Evolutionary conservation across 2,888 invertebrate species (phyloP), one percentile per base, ranked within the genome.

Genomic region (Euzophera pinguis): DNA sequence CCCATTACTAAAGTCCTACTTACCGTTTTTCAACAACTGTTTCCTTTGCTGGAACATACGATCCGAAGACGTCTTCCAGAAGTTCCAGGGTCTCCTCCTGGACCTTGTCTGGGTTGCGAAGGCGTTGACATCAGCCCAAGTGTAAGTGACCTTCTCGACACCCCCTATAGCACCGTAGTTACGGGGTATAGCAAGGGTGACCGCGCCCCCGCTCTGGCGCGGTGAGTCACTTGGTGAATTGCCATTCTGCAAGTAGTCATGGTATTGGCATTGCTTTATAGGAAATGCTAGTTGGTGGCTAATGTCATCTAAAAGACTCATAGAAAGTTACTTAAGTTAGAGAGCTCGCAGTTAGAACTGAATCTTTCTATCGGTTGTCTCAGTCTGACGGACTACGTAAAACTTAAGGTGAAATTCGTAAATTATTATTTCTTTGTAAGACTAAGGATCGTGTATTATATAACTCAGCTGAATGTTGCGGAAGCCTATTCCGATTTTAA

Each of bases 91-190:
- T 51, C 72, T 81, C 69, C 73, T 86, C 64, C 83, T 86, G 62
- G 70, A 76, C 52, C 88, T 83, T 58, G 91, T 91, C 54, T 92
- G 92, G 9, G 92, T 92, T 8, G 93, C 92, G 67, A 94, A 95
- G 0, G 95, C 95, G 75, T 96, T 95, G 60, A 96, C 86, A 58
- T 94, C 94, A 47, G 93, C 93, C 96, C 96, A 96, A 3, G 95
- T 93, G 81, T 95, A 96, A 0, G 94, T 93, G 55, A 95, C 92
- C 61, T 87, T 87, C 63, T 90, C 89, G 1, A 71, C 62, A 1
- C 79, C 82, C 0, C 84, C 83, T 50, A 89, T 85, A 32, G 87
- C 72, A 0, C 89, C 89, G 65, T 90, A 90, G 67, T 77, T 85
- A 12, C 80, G 75, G 14, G 81, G 78, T 42, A 88, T 73, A 3